Evolutionary conservation across 2,888 invertebrate genomes (phyloP).

Genomic region (Dynastes grantii): DNA sequence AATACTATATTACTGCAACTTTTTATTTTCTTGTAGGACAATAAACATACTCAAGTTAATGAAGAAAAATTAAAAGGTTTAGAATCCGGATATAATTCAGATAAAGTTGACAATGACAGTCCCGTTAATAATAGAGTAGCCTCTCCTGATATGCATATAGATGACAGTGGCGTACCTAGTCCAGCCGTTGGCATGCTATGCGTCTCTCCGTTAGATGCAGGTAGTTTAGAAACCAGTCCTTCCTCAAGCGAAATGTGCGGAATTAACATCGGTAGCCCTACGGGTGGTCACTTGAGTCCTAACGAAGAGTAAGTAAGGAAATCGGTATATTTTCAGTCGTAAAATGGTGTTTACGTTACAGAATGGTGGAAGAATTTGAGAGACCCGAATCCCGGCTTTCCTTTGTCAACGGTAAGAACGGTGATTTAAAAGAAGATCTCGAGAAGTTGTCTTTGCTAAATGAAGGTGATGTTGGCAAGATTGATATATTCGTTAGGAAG

Average conservation of each 20-base stretch:
- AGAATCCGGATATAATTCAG: slow-evolving; percentile 81
- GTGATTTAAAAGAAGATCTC: slow-evolving; percentile 66
- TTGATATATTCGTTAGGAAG: slow-evolving; percentile 51
- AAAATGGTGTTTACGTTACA: slow-evolving; percentile 38
- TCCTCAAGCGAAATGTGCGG: slow-evolving; percentile 76
- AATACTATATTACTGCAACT: too few relatives aligned
- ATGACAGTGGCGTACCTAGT: slow-evolving; percentile 67
- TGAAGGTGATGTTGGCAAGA: slow-evolving; percentile 64
- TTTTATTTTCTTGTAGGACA: slow-evolving; percentile 30
- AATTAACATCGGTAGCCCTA: slow-evolving; percentile 73
- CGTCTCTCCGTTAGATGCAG: slow-evolving; percentile 61
- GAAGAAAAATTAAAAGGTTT: slow-evolving; percentile 65
- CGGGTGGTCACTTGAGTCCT: slow-evolving; percentile 63
- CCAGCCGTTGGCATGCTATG: slow-evolving; percentile 64
- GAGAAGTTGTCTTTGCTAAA: slow-evolving; percentile 67
- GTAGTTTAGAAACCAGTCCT: slow-evolving; percentile 61
- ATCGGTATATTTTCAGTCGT: not conserved
- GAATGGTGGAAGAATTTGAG: slow-evolving; percentile 61
- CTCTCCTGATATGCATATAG: slow-evolving; percentile 64
- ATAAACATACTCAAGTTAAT: slow-evolving; percentile 22
- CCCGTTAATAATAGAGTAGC: slow-evolving; percentile 63
- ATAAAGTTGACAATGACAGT: slow-evolving; percentile 70
- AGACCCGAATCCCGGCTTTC: slow-evolving; percentile 67
- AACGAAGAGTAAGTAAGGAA: slow-evolving; percentile 63
- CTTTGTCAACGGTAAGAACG: slow-evolving; percentile 64